phyloP scores from a whole-genome alignment of 2,113 vertebrate genomes.

The Microcebus murinus region DNA sequence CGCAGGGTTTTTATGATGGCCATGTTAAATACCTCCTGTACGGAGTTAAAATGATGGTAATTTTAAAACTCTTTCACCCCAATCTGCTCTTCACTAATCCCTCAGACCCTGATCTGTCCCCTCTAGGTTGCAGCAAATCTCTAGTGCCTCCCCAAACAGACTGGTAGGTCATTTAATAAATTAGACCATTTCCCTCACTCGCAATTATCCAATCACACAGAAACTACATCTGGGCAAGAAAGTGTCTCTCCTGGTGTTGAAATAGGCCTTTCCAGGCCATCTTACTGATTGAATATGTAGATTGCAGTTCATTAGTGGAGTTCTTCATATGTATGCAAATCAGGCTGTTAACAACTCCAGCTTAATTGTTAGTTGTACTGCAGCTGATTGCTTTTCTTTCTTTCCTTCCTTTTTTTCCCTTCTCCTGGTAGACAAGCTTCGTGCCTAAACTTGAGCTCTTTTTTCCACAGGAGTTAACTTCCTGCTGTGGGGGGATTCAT shows the following conservation, averaged over 20 bases:
- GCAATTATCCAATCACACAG: constrained; percentile 80
- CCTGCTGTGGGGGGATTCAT: background rate
- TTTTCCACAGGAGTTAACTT: background rate
- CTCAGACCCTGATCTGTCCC: constrained; percentile 18
- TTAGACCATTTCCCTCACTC: constrained; percentile 79
- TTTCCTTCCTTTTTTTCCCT: background rate
- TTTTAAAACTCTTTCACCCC: background rate
- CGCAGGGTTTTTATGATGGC: fast-evolving
- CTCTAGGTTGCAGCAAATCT: constrained; percentile 33
- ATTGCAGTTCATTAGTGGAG: constrained; percentile 87
- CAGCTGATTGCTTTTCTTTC: constrained; percentile 81
- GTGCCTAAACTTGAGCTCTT: constrained; percentile 51
- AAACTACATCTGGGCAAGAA: constrained; percentile 80
- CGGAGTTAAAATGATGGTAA: background rate
- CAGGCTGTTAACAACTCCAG: constrained; percentile 86
- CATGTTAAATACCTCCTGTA: background rate
- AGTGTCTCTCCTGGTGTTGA: constrained; percentile 78
- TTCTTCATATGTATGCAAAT: constrained; percentile 88
- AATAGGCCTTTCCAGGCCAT: constrained; percentile 81
- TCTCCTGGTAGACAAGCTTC: constrained; percentile 18
- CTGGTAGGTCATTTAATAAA: constrained; percentile 80
- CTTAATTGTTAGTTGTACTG: constrained; percentile 84
- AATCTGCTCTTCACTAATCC: background rate
- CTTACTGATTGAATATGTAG: constrained; percentile 87
- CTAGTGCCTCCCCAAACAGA: constrained; percentile 60